Percentiles rank a stretch among this genome's conserved stretches.
phyloP scores from a whole-genome alignment of 1,140 invertebrate genomes.

The Parasteatoda tepidariorum region DNA sequence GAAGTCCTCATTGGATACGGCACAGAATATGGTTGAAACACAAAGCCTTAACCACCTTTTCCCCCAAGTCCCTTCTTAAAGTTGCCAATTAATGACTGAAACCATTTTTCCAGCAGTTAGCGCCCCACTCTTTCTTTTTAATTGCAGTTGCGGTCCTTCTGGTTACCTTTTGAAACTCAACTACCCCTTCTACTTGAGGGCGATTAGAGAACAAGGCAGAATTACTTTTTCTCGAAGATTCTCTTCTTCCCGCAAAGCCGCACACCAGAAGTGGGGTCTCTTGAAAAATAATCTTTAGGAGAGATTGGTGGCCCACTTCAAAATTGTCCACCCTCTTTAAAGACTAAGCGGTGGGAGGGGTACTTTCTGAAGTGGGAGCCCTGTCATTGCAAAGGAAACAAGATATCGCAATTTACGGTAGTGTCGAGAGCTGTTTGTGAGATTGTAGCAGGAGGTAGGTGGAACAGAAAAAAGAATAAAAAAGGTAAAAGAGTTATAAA shows the following conservation, averaged over 20 bases:
- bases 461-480: background rate
- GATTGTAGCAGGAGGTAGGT: background rate
- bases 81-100: background rate
- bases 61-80: background rate
- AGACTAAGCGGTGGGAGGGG: background rate
- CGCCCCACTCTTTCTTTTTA: conserved; percentile 21
- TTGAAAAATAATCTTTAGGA: background rate
- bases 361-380: conserved; percentile 25
- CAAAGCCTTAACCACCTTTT: background rate
- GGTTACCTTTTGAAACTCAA: background rate
- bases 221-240: conserved; percentile 16
- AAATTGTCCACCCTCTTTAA: background rate
- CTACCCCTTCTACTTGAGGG: background rate
- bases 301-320: conserved; percentile 18
- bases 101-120: background rate
- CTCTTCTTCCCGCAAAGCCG: conserved; percentile 1
- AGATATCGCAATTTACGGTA: background rate
- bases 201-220: conserved; percentile 25
- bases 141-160: conserved; percentile 1
- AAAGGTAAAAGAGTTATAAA: background rate
- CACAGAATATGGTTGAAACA: too few species aligned
- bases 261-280: background rate
- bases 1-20: too few species aligned
- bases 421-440: background rate
- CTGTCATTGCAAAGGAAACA: conserved; percentile 29